Evolutionary conservation across 2,797 vertebrate genomes (phyloP).

Genomic region (Brachymystax lenok): DNA sequence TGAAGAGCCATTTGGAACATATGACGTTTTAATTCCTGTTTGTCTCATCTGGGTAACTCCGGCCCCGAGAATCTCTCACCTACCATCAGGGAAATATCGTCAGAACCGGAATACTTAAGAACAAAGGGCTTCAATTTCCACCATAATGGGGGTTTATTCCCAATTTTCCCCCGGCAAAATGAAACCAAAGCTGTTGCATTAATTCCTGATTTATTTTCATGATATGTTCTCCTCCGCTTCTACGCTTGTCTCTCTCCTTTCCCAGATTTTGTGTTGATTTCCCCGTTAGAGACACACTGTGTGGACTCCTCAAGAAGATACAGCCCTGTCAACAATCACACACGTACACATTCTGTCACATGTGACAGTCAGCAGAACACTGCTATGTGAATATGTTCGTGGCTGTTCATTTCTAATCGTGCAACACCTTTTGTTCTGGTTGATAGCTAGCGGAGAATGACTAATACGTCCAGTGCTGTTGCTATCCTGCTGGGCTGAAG

Average conservation of each 20-base stretch:
- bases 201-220: conserved; percentile 36
- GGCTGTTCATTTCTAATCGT: conserved; percentile 78
- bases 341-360: conserved; percentile 37
- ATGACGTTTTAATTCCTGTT: conserved; percentile 83
- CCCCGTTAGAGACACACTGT: conserved; percentile 62
- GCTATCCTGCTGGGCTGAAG: conserved; percentile 76
- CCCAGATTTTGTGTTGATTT: conserved; percentile 74
- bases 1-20: conserved; percentile 78
- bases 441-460: conserved; percentile 80
- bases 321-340: conserved; percentile 57
- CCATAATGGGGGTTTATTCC: conserved; percentile 77
- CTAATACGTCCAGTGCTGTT: conserved; percentile 77
- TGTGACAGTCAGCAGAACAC: conserved; percentile 50
- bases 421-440: conserved; percentile 75
- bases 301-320: conserved; percentile 68
- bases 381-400: conserved; percentile 67
- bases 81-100: conserved; percentile 81
- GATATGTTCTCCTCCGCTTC: conserved; percentile 20
- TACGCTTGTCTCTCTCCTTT: conserved; percentile 53
- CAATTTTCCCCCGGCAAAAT: conserved; percentile 37
- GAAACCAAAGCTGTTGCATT: conserved; percentile 59
- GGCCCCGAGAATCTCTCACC: conserved; percentile 65
- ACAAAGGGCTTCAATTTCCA: conserved; percentile 80
- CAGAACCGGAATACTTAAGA: conserved; percentile 78
- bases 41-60: conserved; percentile 83